These are phyloP conservation scores for Argyra leucocephala DNA, from an alignment of 2,888 invertebrate genomes.

Conservation along the genomic window DNA sequence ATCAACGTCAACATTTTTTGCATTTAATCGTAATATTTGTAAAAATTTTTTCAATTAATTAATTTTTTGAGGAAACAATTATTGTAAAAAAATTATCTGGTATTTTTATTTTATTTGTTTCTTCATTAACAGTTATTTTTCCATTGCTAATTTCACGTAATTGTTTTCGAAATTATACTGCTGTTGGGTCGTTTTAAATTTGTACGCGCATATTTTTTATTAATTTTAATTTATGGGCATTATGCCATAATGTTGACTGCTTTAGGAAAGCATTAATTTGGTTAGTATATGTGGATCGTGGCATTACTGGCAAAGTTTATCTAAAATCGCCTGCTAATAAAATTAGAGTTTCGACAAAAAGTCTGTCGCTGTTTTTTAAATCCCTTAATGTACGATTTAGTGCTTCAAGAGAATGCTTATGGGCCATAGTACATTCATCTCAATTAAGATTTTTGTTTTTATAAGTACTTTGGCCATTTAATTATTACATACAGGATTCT, in stretches of 20 bases:
- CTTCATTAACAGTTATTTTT: background rate
- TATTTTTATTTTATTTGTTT: background rate
- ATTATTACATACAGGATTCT: too few species aligned
- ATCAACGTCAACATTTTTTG: slow-evolving; percentile 23
- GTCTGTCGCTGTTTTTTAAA: slow-evolving; percentile 24
- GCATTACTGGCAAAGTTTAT: slow-evolving; percentile 33
- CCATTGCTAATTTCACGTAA: slow-evolving; percentile 7
- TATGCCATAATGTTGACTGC: slow-evolving; percentile 17
- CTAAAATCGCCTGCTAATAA: slow-evolving; percentile 33
- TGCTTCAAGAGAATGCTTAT: slow-evolving; percentile 24
- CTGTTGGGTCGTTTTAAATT: slow-evolving; percentile 25
- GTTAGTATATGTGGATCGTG: slow-evolving; percentile 20
- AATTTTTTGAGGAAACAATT: too few species aligned
- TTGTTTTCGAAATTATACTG: too few species aligned
- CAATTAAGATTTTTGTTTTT: background rate
- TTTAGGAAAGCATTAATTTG: slow-evolving; percentile 20
- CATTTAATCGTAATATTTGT: background rate
- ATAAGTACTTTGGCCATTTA: background rate
- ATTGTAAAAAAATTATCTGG: too few species aligned
- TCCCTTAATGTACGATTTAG: slow-evolving; percentile 21
- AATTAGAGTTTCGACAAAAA: slow-evolving; percentile 31
- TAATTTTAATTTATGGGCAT: slow-evolving; percentile 26
- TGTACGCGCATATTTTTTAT: slow-evolving; percentile 28
- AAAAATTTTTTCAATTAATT: too few species aligned
- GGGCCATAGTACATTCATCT: slow-evolving; percentile 32